Percentiles rank a stretch among this genome's conserved stretches.
These are phyloP conservation scores for Lophura nycthemera DNA, from an alignment of 2,113 vertebrate species.

Conservation along the genomic window DNA sequence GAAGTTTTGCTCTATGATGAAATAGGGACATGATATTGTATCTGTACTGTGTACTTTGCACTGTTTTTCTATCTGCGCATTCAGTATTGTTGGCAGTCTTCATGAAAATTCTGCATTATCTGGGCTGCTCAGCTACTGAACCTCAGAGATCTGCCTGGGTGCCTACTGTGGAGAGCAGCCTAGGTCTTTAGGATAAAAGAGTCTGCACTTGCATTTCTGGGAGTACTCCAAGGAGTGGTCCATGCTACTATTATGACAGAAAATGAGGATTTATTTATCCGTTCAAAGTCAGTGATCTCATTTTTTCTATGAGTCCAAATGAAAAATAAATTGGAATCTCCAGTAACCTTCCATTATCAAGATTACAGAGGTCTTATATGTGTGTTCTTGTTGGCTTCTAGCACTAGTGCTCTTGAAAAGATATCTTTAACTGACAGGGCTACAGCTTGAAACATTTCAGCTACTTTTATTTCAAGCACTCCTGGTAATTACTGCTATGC, in stretches of 20 bases:
- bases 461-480: not conserved
- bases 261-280: not conserved
- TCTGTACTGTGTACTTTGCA: not conserved
- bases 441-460: not conserved
- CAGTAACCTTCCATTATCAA: not conserved
- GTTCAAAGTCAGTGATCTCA: not conserved
- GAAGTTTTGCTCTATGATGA: fast-evolving
- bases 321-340: not conserved
- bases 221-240: not conserved
- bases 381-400: not conserved
- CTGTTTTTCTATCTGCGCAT: not conserved
- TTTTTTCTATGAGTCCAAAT: not conserved
- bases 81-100: not conserved
- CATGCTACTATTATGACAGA: not conserved
- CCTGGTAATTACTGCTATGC: not conserved
- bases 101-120: not conserved
- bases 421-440: not conserved
- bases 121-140: not conserved
- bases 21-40: not conserved
- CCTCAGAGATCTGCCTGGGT: not conserved
- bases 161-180: not conserved
- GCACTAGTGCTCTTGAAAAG: not conserved
- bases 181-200: not conserved
- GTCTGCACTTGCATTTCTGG: not conserved
- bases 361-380: not conserved